phyloP scores from a whole-genome alignment of 2,113 vertebrate genomes.

The Phylloscopus trochilus region DNA sequence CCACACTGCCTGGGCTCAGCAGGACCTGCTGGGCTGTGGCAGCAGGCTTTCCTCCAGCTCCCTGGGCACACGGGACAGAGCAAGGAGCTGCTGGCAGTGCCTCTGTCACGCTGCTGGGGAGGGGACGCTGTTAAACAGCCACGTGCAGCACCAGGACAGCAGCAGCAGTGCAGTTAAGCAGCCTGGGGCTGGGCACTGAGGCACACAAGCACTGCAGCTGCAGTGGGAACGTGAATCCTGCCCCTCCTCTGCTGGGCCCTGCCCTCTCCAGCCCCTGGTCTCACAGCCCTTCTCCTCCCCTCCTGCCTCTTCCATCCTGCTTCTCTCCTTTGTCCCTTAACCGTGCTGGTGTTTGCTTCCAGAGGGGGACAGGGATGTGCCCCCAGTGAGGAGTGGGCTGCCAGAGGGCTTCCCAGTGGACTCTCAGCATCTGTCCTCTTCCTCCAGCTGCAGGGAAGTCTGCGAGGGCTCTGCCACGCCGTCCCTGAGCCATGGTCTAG shows the following conservation, averaged over 20 bases:
- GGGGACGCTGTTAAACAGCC: neutral
- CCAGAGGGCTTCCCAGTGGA: neutral
- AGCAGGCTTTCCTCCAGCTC: neutral
- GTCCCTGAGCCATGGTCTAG: slow-evolving; percentile 65
- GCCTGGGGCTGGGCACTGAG: neutral
- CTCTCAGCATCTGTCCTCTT: slow-evolving; percentile 20
- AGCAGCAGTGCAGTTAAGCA: neutral
- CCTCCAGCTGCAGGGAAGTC: slow-evolving; percentile 1
- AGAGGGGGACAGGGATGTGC: neutral
- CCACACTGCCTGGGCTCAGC: neutral
- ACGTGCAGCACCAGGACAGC: neutral
- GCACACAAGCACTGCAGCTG: neutral
- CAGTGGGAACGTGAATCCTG: neutral
- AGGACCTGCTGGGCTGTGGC: neutral
- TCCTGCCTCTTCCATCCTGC: neutral
- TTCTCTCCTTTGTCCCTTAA: neutral
- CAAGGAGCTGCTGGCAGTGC: neutral
- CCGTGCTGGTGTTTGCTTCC: neutral
- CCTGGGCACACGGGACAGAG: neutral
- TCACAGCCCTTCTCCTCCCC: neutral
- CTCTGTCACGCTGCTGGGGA: neutral
- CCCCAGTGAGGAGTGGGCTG: neutral
- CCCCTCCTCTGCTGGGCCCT: neutral
- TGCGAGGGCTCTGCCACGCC: slow-evolving; percentile 11
- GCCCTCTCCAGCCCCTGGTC: neutral